phyloP scores from a whole-genome alignment of 2,888 invertebrate genomes.

The Corythucha ciliata region DNA sequence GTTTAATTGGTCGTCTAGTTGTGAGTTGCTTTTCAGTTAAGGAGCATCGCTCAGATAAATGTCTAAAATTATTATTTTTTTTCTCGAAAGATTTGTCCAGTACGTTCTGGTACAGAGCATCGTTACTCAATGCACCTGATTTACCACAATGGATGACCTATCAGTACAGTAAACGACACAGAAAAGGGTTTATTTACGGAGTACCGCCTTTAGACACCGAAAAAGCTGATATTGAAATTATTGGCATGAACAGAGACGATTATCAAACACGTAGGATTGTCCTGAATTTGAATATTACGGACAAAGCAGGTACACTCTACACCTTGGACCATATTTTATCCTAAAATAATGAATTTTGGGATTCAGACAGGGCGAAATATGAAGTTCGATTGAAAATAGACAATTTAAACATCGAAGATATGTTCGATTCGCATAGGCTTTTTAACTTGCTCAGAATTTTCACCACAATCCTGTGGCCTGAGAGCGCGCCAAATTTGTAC shows the following conservation, averaged over 20 bases:
- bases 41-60: not conserved
- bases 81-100: not conserved
- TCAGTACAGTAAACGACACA: constrained; percentile 66
- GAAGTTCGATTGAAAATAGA: constrained; percentile 81
- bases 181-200: constrained; percentile 73
- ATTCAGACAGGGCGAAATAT: constrained; percentile 51
- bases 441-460: constrained; percentile 68
- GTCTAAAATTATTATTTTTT: not conserved
- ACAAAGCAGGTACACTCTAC: constrained; percentile 46
- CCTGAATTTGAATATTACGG: constrained; percentile 54
- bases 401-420: constrained; percentile 79
- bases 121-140: constrained; percentile 68
- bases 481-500: constrained; percentile 63
- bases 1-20: constrained; percentile 71
- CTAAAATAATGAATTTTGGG: too few relatives aligned
- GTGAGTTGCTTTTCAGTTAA: constrained; percentile 42
- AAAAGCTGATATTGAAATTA: constrained; percentile 54
- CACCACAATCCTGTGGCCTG: constrained; percentile 63
- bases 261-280: constrained; percentile 62
- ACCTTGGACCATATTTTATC: too few relatives aligned
- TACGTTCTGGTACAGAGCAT: constrained; percentile 59
- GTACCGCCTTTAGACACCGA: constrained; percentile 53
- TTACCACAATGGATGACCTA: constrained; percentile 79
- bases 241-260: constrained; percentile 65
- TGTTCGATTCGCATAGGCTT: constrained; percentile 64